Conservation (phyloP, 2,113 vertebrate species). For the Nothocercus nigrocapillus region DNA sequence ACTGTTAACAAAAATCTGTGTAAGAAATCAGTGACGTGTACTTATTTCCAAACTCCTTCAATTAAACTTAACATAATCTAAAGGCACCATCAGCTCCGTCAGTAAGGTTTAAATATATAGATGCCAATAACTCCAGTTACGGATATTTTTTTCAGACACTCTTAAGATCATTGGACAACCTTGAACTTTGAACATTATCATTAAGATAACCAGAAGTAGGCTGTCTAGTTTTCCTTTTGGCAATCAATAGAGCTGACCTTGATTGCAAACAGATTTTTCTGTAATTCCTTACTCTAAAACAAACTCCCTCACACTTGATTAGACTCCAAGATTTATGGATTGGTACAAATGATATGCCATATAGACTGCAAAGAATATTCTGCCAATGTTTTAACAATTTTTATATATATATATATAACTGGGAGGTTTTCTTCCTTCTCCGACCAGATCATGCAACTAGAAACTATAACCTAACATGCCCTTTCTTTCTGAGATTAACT, state of each 20-base stretch:
- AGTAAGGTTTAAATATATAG: background rate
- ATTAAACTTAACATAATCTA: background rate
- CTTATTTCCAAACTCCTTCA: background rate
- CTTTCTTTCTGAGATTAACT: background rate
- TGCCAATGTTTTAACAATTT: background rate
- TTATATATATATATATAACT: too few species aligned
- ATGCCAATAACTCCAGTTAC: background rate
- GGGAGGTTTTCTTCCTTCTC: background rate
- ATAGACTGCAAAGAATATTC: background rate
- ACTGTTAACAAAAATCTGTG: background rate
- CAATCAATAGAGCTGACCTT: background rate
- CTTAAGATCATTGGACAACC: background rate
- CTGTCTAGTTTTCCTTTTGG: background rate
- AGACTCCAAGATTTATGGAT: too few species aligned
- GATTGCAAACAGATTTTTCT: background rate
- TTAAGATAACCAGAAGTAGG: background rate
- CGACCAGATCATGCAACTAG: background rate
- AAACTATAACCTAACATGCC: background rate
- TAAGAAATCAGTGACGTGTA: background rate
- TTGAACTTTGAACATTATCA: background rate
- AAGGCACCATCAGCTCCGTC: background rate
- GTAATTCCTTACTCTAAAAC: background rate
- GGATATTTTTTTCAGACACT: background rate
- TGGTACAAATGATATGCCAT: background rate
- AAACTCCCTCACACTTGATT: background rate